Evolutionary conservation across 2,113 vertebrate genomes (phyloP), one percentile per base, ranked within the genome.

Genomic region (Hemicordylus capensis): DNA sequence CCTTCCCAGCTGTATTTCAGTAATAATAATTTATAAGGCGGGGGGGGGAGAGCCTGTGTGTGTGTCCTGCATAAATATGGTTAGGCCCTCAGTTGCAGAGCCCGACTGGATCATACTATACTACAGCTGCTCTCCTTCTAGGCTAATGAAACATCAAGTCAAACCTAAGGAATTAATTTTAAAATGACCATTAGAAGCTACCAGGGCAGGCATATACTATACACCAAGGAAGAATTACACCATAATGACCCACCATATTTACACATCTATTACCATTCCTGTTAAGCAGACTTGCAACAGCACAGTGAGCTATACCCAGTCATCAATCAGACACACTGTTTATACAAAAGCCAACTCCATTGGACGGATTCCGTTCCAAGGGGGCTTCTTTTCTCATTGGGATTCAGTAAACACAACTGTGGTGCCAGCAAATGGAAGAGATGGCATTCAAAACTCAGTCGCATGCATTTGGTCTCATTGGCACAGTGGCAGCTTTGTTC

Each of bases 251-350:
- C 67, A 1, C 70, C 74, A 85, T 44, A 69, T 66, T 7, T 1
- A 4, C 4, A 39, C 80, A 67, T 74, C 76, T 14, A 22, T 0
- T 31, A 46, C 61, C 78, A 54, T 58, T 37, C 76, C 75, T 64
- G 64, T 51, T 0, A 31, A 0, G 4, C 85, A 85, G 79, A 61
- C 61, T 77, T 88, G 80, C 19, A 64, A 44, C 26, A 64, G 80
- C 56, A 64, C 59, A 86, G 79, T 76, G 44, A 91, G 46, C 89
- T 91, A 83, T 39, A 85, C 56, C 31, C 20, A 72, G 26, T 79
- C 75, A 90, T 91, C 86, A 90, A 77, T 92, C 87, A 87, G 46
- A 22, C 0, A 31, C 22, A 3, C 80, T 63, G 34, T 81, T 84
- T 87, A 84, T 89, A 86, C 48, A 81, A 70, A 54, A 58, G 11